Evolutionary conservation across 1,140 invertebrate genomes (phyloP), one percentile per base, ranked within the genome.

Genomic region (Aphaenogaster floridana): DNA sequence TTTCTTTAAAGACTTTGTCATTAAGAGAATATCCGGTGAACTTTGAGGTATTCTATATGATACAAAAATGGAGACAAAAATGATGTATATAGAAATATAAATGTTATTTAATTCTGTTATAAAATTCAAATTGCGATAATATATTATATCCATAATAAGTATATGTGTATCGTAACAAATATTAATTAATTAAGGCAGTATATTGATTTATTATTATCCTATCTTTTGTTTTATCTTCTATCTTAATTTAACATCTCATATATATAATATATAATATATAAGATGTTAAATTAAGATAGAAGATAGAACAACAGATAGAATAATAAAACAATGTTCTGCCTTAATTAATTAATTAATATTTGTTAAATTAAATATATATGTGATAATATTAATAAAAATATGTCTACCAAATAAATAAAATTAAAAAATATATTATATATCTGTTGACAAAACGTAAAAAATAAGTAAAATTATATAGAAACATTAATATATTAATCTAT

Each of bases 111-210:
- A 36, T 79, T 80, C 39, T 48, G 7, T 52, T 48, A 77, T 42
- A 74, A 74, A 64, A 78, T 48, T 21, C 21, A 76, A 78, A 11
- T 71, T 8, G 54, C 6, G 9, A 13, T 15, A 8, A 54, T 54
- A 45, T 13, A 64, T 21, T 34, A 71, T 50, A 50, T 50, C 9
- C n/a, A 36, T n/a, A 50, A 28, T 78, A 50, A n/a, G 6, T 2
- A 74, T 28, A 39, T 28, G 28, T 76, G 8, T 71, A 8, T 71
- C 6, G 3, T 50, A 50, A 72, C 0, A 1, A 45, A 21, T 45
- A 21, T 69, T 21, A 45, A n/a, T 13, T 13, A 11, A 6, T 69
- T 69, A 66, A 17, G 28, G 28, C 28, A 28, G 28, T 0, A 28
- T 0, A 28, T 28, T 28, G 28, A 28, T 66, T n/a, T 42, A 66